Conservation (phyloP, 1,140 invertebrate species). For the Zaprionus capensis region DNA sequence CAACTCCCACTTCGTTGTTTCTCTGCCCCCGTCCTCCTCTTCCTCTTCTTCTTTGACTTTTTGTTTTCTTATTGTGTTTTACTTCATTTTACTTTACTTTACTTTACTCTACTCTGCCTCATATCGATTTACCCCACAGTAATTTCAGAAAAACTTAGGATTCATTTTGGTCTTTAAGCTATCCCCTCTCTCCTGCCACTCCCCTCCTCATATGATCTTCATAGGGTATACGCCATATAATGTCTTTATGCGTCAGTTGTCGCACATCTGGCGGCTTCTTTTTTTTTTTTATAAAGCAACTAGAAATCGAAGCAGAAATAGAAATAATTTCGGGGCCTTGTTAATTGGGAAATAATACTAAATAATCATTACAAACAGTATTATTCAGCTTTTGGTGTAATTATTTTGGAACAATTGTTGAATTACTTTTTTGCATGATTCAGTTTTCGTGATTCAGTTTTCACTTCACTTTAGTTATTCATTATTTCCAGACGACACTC, state of each 20-base stretch:
- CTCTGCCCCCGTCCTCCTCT: background rate
- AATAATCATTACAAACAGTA: background rate
- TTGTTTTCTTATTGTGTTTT: constrained; percentile 1
- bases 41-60: background rate
- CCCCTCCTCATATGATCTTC: background rate
- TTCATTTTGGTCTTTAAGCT: background rate
- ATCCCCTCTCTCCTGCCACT: background rate
- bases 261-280: constrained; percentile 19
- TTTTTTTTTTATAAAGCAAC: background rate
- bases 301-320: constrained; percentile 1
- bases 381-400: background rate
- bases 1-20: constrained; percentile 77
- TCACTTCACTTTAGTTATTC: background rate
- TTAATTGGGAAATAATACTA: background rate
- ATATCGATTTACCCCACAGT: constrained; percentile 3
- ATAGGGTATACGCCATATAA: background rate
- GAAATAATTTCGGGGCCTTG: constrained; percentile 2
- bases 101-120: background rate
- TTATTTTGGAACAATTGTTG: background rate
- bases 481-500: background rate
- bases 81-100: background rate
- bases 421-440: background rate
- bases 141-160: background rate
- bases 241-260: background rate
- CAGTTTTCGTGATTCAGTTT: background rate